A percentile compares a stretch with the other conserved stretches of the same genome.
Conservation (phyloP, 1,140 invertebrate genomes). For the Tetramorium alpestre region DNA sequence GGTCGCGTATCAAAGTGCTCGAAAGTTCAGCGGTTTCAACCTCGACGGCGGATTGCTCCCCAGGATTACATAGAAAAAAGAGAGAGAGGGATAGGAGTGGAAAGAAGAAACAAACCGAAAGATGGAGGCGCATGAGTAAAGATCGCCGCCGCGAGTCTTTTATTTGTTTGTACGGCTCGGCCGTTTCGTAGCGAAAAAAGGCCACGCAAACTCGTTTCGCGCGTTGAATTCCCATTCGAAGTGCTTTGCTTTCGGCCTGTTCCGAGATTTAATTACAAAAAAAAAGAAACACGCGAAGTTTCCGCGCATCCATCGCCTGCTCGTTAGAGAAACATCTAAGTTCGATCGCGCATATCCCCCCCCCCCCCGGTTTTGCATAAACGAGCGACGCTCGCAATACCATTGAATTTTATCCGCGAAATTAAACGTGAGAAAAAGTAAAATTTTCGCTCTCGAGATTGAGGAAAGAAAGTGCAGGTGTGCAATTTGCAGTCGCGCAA, state of each 20-base stretch:
- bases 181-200: constrained; percentile 35
- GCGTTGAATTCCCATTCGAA: constrained; percentile 32
- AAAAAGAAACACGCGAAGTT: not conserved
- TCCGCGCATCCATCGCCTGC: constrained; percentile 20
- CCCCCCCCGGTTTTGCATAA: constrained; percentile 8
- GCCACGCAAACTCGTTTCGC: constrained; percentile 12
- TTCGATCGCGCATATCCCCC: not conserved
- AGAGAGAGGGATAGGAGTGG: not conserved
- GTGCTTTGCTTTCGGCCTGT: constrained; percentile 18
- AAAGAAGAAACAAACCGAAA: constrained; percentile 36
- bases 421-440: not conserved
- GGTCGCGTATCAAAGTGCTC: constrained; percentile 58
- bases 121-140: constrained; percentile 19
- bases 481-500: not conserved
- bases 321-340: constrained; percentile 23
- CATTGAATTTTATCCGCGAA: not conserved
- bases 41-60: constrained; percentile 28
- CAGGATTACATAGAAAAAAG: constrained; percentile 26
- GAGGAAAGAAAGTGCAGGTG: not conserved
- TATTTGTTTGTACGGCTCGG: constrained; percentile 39
- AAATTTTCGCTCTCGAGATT: not conserved
- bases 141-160: constrained; percentile 47
- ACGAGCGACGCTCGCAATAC: not conserved
- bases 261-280: constrained; percentile 52
- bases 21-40: constrained; percentile 53